These are phyloP conservation scores for Mesodorylaimus sp. DNA, from an alignment of 2,888 invertebrate species.

Conservation along the genomic window DNA sequence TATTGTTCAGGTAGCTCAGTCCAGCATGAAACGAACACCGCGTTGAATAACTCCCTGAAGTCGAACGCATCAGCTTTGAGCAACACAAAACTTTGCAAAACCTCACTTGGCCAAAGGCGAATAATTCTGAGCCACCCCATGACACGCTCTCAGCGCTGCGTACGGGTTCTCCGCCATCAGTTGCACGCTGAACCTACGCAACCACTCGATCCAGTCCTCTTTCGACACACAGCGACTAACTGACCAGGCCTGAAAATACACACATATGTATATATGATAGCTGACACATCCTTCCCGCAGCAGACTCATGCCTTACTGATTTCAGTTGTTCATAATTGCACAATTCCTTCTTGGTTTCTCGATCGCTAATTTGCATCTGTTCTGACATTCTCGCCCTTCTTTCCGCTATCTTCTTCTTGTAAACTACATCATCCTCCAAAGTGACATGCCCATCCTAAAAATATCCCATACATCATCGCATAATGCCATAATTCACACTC, in stretches of 20 bases:
- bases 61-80: not conserved
- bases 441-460: not conserved
- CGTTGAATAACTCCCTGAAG: conserved; percentile 74
- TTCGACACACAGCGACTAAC: conserved; percentile 76
- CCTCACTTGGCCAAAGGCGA: conserved; percentile 58
- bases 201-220: conserved; percentile 97
- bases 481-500: too few relatives aligned
- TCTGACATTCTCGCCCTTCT: not conserved
- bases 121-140: conserved; percentile 76
- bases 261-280: conserved; percentile 16
- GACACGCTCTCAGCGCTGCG: conserved; percentile 76
- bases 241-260: conserved; percentile 50
- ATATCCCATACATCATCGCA: too few relatives aligned
- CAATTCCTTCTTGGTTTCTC: not conserved
- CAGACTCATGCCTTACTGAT: too few relatives aligned
- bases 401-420: not conserved
- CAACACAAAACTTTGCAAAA: not conserved
- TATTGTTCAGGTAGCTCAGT: conserved; percentile 65
- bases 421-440: not conserved
- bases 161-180: conserved; percentile 84
- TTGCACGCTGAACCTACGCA: conserved; percentile 71
- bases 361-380: not conserved
- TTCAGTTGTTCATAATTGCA: not conserved
- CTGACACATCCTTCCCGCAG: too few relatives aligned
- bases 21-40: conserved; percentile 98